phyloP scores from a whole-genome alignment of 2,888 invertebrate genomes.

The Apoda limacodes region DNA sequence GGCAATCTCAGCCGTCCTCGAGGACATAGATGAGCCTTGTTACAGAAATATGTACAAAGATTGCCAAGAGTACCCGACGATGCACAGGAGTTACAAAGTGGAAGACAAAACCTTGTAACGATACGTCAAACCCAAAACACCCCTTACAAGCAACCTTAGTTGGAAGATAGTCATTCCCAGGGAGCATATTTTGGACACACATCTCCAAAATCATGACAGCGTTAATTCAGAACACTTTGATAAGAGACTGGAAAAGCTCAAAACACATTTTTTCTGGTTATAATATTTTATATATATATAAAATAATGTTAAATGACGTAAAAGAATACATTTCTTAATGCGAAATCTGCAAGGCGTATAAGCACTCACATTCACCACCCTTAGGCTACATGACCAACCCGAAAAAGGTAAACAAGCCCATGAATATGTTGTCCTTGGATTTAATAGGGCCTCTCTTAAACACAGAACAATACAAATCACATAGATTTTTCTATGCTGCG shows the following conservation, averaged over 20 bases:
- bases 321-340: constrained; percentile 1
- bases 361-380: no score
- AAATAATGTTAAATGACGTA: constrained; percentile 2
- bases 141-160: background rate
- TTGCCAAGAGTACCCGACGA: background rate
- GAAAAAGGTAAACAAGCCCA: background rate
- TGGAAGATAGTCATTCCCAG: background rate
- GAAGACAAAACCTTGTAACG: background rate
- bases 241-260: constrained; percentile 1
- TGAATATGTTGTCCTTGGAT: background rate
- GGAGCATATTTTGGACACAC: constrained; percentile 3
- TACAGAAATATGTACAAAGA: background rate
- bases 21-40: constrained; percentile 1
- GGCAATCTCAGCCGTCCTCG: background rate
- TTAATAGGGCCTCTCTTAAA: background rate
- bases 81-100: background rate
- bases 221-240: constrained; percentile 3
- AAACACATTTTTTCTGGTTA: constrained; percentile 1
- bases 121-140: background rate
- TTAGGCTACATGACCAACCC: no score
- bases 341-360: background rate
- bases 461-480: no score
- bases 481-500: no score
- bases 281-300: no score
- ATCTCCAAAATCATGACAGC: background rate